A percentile compares a stretch with the other conserved stretches of the same genome.
Conservation (phyloP, 2,888 invertebrate genomes). For the Nomada fabriciana region DNA sequence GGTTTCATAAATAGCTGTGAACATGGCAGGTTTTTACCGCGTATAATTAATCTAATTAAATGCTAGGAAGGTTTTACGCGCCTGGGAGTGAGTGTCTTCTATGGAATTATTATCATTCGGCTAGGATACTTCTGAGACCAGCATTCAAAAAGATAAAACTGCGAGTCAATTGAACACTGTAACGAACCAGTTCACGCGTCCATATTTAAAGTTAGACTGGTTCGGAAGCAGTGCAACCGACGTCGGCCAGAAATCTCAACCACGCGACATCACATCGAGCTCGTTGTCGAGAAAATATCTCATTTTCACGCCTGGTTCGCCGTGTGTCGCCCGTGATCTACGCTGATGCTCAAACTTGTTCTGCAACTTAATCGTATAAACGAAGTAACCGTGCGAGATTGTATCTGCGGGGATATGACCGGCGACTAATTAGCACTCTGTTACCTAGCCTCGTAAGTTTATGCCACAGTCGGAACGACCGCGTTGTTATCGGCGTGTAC, state of each 20-base stretch:
- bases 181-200: too few species aligned
- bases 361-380: slow-evolving; percentile 60
- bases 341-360: slow-evolving; percentile 55
- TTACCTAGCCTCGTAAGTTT: slow-evolving; percentile 62
- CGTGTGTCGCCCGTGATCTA: slow-evolving; percentile 54
- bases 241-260: not conserved
- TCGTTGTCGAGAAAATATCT: slow-evolving; percentile 39
- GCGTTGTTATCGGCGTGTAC: slow-evolving; percentile 10
- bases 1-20: too few species aligned
- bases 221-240: not conserved
- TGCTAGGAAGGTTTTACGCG: too few species aligned
- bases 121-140: too few species aligned
- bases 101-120: too few species aligned
- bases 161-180: too few species aligned
- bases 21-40: not conserved
- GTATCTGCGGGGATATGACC: slow-evolving; percentile 61
- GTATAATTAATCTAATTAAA: not conserved
- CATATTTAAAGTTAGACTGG: not conserved
- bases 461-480: slow-evolving; percentile 39
- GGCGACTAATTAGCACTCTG: slow-evolving; percentile 63
- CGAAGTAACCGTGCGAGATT: slow-evolving; percentile 50
- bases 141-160: too few species aligned
- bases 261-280: not conserved
- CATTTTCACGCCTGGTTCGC: slow-evolving; percentile 54
- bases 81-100: too few species aligned